These are phyloP conservation scores for Crotalus tigris DNA, from an alignment of 2,113 vertebrate species.

Conservation along the genomic window DNA sequence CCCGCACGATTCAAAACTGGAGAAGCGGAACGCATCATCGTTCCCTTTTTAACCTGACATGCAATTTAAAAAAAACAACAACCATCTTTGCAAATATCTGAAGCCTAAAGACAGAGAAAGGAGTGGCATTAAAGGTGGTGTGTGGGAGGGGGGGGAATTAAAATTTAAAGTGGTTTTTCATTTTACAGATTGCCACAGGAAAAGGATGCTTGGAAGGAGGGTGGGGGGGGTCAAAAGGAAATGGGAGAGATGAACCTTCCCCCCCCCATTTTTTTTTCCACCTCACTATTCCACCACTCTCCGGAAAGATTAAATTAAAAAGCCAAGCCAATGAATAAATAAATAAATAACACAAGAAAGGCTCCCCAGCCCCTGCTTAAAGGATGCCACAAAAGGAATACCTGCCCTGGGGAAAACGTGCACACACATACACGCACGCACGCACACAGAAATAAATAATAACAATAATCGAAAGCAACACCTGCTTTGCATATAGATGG, in stretches of 20 bases:
- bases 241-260: neutral
- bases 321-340: neutral
- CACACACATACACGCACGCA: neutral
- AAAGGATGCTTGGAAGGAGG: neutral
- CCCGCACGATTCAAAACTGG: neutral
- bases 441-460: neutral
- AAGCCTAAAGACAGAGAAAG: neutral
- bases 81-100: slow-evolving; percentile 31
- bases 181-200: neutral
- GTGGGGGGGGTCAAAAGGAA: neutral
- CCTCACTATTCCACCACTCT: neutral
- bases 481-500: neutral
- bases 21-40: neutral
- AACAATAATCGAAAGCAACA: neutral
- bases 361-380: neutral
- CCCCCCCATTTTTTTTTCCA: neutral
- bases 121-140: too few species aligned
- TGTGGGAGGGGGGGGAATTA: too few species aligned
- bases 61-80: too few species aligned
- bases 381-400: neutral
- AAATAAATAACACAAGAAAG: neutral
- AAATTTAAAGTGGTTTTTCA: neutral
- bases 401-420: neutral
- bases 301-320: neutral
- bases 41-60: neutral